Evolutionary conservation across 1,140 invertebrate species (phyloP), one percentile per base, ranked within the genome.

Genomic region (Nomia melanderi): DNA sequence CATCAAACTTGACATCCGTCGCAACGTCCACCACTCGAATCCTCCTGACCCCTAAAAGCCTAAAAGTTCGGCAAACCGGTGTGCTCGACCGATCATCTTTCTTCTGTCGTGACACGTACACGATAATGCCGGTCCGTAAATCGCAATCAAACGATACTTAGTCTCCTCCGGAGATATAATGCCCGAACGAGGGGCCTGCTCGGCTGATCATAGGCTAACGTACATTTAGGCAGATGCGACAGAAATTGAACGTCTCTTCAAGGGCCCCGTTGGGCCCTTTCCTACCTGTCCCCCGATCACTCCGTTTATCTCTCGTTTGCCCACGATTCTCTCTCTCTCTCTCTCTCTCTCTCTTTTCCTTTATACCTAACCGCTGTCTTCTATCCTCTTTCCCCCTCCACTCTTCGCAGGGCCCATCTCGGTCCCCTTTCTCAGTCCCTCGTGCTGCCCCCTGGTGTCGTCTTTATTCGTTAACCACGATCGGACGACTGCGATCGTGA

Each of bases 201-300:
- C 64, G 54, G 17, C 63, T 88, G 70, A 88, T 88, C 80, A 83
- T 84, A 85, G 80, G 81, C 70, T 76, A 80, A 79, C 72, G 59
- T 71, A 73, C 78, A 80, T 87, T 89, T 88, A 89, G 88, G 87
- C 88, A 89, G 88, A 89, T 89, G 88, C 85, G 85, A 88, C 87
- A 88, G 65, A 88, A 88, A 88, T 88, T 85, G 76, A 81, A 63
- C 80, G 82, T 81, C 78, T 78, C 44, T 23, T n/a, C 8, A n/a
- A n/a, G n/a, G 54, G 17, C 39, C 31, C 54, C 17, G 23, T 14
- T 50, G 9, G 23, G 2, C 12, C 12, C 31, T n/a, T n/a, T 5
- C 27, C 9, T 12, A 33, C 29, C n/a, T 14, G 14, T 44, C 12
- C 14, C 41, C 41, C 41, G 12, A 5, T 20, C 5, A 3, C 56